Conservation (phyloP, 1,140 invertebrate genomes). For the Drosophila dunni region DNA sequence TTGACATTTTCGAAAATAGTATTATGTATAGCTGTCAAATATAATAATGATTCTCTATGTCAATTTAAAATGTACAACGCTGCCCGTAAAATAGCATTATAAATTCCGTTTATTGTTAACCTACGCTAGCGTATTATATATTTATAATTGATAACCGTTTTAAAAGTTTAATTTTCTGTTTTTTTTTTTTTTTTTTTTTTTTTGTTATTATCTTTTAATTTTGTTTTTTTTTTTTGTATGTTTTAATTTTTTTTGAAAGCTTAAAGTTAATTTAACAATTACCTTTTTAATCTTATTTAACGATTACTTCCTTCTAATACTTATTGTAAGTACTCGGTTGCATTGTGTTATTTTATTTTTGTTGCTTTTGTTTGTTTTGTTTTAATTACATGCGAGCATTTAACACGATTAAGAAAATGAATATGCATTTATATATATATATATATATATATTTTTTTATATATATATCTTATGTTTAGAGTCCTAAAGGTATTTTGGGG, state of each 20-base stretch:
- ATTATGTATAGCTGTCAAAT: slow-evolving; percentile 22
- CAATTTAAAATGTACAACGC: slow-evolving; percentile 30
- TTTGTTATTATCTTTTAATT: slow-evolving; percentile 13
- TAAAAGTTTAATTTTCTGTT: slow-evolving; percentile 44
- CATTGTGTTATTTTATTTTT: slow-evolving; percentile 48
- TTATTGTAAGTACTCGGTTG: slow-evolving; percentile 50
- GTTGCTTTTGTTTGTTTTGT: slow-evolving; percentile 15
- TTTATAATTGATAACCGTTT: slow-evolving; percentile 61
- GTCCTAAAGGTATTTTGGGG: slow-evolving; percentile 40
- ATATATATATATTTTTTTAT: neutral
- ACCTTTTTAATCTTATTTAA: slow-evolving; percentile 70
- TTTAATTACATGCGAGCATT: slow-evolving; percentile 50
- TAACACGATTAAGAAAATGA: slow-evolving; percentile 47
- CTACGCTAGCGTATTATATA: slow-evolving; percentile 50
- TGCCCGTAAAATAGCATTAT: slow-evolving; percentile 40
- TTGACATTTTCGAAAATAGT: slow-evolving; percentile 20
- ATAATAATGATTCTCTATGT: slow-evolving; percentile 39
- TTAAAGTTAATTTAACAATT: slow-evolving; percentile 72
- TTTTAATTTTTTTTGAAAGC: slow-evolving; percentile 26
- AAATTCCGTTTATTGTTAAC: slow-evolving; percentile 40
- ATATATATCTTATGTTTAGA: slow-evolving; percentile 15
- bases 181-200: slow-evolving; percentile 4
- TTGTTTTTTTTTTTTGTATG: slow-evolving; percentile 1
- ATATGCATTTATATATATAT: slow-evolving; percentile 27
- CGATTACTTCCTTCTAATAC: slow-evolving; percentile 64